These are phyloP conservation scores for Stramonita haemastoma DNA, from an alignment of 2,888 invertebrate species.

Conservation along the genomic window DNA sequence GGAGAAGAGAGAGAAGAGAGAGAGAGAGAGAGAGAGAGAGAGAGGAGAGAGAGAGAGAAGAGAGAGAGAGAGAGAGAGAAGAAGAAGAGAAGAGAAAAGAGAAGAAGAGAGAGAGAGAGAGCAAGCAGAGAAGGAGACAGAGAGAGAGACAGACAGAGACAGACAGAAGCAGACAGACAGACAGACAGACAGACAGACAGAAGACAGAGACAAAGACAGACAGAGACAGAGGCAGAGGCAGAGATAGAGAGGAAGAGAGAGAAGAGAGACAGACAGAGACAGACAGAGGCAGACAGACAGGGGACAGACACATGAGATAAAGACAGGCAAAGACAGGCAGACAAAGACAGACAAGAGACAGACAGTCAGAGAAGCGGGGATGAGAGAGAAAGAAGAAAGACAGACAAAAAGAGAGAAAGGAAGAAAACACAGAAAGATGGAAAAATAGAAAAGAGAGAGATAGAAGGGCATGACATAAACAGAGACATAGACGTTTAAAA, in stretches of 20 bases:
- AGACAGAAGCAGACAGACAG: not conserved
- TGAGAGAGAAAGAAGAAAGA: not conserved
- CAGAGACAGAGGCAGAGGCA: not conserved
- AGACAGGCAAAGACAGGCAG: not conserved
- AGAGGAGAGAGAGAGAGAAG: not conserved
- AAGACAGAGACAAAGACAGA: not conserved
- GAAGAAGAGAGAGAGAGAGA: not conserved
- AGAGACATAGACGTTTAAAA: no score
- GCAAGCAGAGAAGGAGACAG: not conserved
- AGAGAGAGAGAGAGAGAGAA: not conserved
- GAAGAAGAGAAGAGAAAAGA: not conserved
- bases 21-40: no score
- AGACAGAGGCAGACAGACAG: no score
- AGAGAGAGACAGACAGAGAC: not conserved
- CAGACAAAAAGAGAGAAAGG: no score
- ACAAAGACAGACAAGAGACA: not conserved
- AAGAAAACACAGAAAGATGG: not conserved
- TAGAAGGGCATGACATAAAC: no score
- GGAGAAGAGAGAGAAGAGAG: no score
- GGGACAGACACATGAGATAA: no score
- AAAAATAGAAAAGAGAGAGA: no score
- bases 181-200: not conserved
- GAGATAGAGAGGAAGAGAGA: not conserved
- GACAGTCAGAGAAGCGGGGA: not conserved
- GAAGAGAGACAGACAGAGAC: not conserved